These are phyloP conservation scores for Aplysia californica DNA, from an alignment of 1,140 invertebrate species.

Conservation along the genomic window DNA sequence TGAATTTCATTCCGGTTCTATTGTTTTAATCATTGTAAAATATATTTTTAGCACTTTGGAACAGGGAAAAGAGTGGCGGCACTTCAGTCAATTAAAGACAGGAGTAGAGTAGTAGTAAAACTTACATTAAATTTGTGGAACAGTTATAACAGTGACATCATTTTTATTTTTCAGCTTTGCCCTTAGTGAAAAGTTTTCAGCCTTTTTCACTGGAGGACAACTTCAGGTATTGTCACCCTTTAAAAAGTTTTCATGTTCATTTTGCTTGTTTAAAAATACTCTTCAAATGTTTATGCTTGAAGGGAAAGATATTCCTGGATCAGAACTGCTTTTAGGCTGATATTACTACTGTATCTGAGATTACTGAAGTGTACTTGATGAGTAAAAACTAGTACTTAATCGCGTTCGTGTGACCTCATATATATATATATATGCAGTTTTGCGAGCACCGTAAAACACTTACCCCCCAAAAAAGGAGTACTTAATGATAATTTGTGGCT, in stretches of 20 bases:
- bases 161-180: slow-evolving; percentile 12
- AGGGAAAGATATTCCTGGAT: not conserved
- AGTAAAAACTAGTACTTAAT: not conserved
- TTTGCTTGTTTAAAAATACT: not conserved
- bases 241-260: not conserved
- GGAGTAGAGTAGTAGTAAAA: not conserved
- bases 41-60: no score
- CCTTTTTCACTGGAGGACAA: slow-evolving; percentile 19
- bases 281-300: not conserved
- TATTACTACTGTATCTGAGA: no score
- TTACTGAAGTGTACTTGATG: not conserved
- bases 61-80: no score
- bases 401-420: not conserved
- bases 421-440: no score
- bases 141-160: not conserved
- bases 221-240: slow-evolving; percentile 4
- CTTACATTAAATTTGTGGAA: not conserved
- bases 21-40: no score
- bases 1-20: no score
- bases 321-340: not conserved
- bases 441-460: no score
- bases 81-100: no score
- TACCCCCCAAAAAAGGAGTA: no score
- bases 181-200: slow-evolving; percentile 21
- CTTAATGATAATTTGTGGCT: no score